Evolutionary conservation across 2,113 vertebrate species (phyloP).

Genomic region (Crotophaga sulcirostris): DNA sequence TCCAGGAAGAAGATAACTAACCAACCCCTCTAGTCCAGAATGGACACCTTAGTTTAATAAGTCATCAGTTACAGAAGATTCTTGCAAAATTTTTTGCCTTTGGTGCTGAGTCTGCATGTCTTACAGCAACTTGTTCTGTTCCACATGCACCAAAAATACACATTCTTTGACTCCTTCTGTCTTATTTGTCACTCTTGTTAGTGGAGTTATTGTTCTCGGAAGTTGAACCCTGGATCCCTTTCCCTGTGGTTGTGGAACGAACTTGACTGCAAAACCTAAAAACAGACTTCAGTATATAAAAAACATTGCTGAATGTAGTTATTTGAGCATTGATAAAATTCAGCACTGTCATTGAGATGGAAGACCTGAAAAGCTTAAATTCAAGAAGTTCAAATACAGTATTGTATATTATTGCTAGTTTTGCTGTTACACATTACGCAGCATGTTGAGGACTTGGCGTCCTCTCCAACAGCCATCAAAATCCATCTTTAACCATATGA

Average conservation of each 20-base stretch:
- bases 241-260: background rate
- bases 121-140: background rate
- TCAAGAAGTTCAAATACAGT: background rate
- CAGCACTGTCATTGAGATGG: background rate
- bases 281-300: background rate
- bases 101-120: background rate
- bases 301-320: background rate
- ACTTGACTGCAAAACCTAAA: background rate
- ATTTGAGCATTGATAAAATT: background rate
- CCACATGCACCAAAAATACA: background rate
- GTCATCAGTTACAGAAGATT: background rate
- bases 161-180: background rate
- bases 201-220: background rate
- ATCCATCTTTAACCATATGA: background rate
- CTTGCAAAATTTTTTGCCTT: background rate
- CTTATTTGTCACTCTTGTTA: background rate
- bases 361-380: background rate
- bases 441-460: background rate
- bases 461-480: background rate
- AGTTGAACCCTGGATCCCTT: background rate
- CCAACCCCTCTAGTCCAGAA: background rate
- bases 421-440: background rate
- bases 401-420: background rate
- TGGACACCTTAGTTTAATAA: constrained; percentile 17
- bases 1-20: constrained; percentile 7